Evolutionary conservation across 2,888 invertebrate genomes (phyloP).

Genomic region (Athalia cordata): DNA sequence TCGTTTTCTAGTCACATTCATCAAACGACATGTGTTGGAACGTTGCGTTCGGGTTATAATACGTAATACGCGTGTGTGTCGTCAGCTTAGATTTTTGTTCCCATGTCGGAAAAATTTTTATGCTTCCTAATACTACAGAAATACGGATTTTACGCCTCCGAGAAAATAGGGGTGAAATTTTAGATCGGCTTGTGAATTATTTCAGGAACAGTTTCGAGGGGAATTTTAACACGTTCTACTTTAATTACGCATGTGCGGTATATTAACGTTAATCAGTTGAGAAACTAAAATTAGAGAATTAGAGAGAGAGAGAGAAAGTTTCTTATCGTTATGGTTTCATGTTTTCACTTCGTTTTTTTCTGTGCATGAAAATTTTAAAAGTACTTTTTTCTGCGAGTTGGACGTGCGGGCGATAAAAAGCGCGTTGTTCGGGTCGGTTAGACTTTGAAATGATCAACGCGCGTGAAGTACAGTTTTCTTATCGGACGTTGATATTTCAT

Average conservation of each 20-base stretch:
- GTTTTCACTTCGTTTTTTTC: not conserved
- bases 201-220: not conserved
- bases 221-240: not conserved
- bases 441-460: not conserved
- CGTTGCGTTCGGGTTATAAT: conserved; percentile 63
- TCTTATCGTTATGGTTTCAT: no score
- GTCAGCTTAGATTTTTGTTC: no score
- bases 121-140: no score
- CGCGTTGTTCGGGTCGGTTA: no score
- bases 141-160: no score
- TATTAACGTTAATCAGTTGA: not conserved
- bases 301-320: no score
- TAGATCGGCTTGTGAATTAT: not conserved
- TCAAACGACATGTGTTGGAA: conserved; percentile 64
- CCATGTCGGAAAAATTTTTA: no score
- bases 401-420: not conserved
- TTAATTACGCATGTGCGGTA: not conserved
- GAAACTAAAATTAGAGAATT: not conserved
- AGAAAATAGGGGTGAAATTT: no score
- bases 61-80: conserved; percentile 53
- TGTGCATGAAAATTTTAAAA: not conserved
- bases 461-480: conserved; percentile 55
- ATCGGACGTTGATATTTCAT: conserved; percentile 58
- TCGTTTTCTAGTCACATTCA: conserved; percentile 62
- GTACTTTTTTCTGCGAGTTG: not conserved